Conservation (phyloP, 2,888 invertebrate species). For the Pegoplata infirma region DNA sequence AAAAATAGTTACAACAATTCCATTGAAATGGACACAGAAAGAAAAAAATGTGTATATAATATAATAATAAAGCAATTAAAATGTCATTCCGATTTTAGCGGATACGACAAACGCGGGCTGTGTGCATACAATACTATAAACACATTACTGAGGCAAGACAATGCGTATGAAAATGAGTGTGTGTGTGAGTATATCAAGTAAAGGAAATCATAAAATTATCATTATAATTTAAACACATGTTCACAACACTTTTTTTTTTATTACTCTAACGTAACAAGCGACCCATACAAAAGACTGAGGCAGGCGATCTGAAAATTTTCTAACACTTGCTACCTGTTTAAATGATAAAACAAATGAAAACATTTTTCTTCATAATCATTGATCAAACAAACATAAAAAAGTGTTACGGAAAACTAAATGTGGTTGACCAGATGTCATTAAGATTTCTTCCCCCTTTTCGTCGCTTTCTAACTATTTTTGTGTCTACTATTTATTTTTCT, state of each 20-base stretch:
- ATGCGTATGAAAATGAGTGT: not conserved
- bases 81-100: constrained; percentile 36
- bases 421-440: not conserved
- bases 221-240: constrained; percentile 21
- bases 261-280: not conserved
- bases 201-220: constrained; percentile 22
- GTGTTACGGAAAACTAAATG: not conserved
- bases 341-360: not conserved
- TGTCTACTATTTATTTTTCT: not conserved
- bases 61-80: constrained; percentile 45
- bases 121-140: not conserved
- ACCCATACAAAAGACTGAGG: not conserved
- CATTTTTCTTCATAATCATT: constrained; percentile 3
- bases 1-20: constrained; percentile 15
- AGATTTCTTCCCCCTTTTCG: not conserved
- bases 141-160: not conserved
- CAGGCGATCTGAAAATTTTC: too few relatives aligned
- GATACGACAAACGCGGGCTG: constrained; percentile 1
- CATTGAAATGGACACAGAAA: constrained; percentile 9
- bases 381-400: constrained; percentile 3
- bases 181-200: not conserved
- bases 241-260: constrained; percentile 6
- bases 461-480: too few relatives aligned
- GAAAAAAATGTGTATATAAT: not conserved
- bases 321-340: constrained; percentile 13